Base-by-base conservation (phyloP, 1,140 invertebrate genomes). In the Aradophagus sp. region DNA sequence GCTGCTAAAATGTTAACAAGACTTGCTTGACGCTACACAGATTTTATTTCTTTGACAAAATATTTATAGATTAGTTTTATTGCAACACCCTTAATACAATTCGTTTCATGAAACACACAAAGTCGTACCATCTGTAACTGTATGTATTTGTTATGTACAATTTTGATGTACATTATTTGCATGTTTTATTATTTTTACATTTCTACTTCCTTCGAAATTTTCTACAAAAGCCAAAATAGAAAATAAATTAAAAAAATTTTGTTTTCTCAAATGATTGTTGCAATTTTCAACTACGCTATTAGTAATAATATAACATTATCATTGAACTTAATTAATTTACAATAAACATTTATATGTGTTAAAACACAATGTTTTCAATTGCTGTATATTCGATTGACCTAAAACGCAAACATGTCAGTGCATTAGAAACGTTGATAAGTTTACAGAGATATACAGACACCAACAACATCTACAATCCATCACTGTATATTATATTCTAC, bases 71-170 rank as follows among this genome's bases (percentile, higher is more conserved):
- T 34, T 7, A 41, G 10, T 35, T 31, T 34, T 27, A 63, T 52
- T 62, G 32, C 35, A 41, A 12, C 55, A 20, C 42, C 7, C 39
- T 55, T 11, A 6, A 31, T 58, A 52, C 11, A 6, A 59, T 59
- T 38, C 47, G 39, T n/a, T 17, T 32, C 13, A 58, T 52, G 56
- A 66, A 66, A 66, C 62, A 58, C 6, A 3, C 62, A 36, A 66
- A 48, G 6, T 56, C 23, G 36, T 39, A 31, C 44, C 20, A 58
- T 52, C 41, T 14, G 17, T 31, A 44, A 52, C 31, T 44, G 32
- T 36, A 50, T 32, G 44, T 29, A 45, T 41, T 47, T 52, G 11
- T 48, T 66, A 66, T 66, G 20, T 66, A 66, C 62, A 66, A 66
- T 66, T 58, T 66, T 66, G 44, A 66, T 66, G 38, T 42, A 52